These are phyloP conservation scores for Torymus tubicola DNA, from an alignment of 2,888 invertebrate genomes.

Conservation along the genomic window DNA sequence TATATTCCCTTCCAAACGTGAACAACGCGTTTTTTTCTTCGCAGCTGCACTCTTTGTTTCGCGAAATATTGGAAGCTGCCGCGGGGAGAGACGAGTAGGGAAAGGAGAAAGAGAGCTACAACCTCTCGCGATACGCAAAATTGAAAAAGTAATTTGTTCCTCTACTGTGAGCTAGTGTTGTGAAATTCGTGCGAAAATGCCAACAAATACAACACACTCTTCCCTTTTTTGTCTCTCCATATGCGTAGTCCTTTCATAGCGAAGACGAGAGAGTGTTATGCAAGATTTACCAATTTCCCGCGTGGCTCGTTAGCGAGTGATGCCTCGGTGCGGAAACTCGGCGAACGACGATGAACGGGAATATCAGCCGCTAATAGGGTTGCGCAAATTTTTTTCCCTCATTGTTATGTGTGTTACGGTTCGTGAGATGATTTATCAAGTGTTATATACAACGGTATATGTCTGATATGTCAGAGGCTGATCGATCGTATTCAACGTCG, in stretches of 20 bases:
- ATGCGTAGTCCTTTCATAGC: too few species aligned
- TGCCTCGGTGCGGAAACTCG: not conserved
- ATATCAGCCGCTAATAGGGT: not conserved
- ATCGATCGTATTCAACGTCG: too few species aligned
- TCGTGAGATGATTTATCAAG: too few species aligned
- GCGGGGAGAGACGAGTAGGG: not conserved
- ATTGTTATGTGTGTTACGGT: too few species aligned
- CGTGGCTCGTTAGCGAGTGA: too few species aligned
- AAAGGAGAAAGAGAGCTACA: not conserved
- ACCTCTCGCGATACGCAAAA: slow-evolving; percentile 32
- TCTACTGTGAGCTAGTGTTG: slow-evolving; percentile 31
- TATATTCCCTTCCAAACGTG: too few species aligned
- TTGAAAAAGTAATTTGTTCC: slow-evolving; percentile 56
- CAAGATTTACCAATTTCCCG: not conserved
- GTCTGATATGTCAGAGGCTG: too few species aligned
- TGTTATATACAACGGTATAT: too few species aligned
- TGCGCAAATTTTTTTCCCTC: not conserved
- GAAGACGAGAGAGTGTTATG: not conserved
- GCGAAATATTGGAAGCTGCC: slow-evolving; percentile 38
- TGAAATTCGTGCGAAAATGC: slow-evolving; percentile 26
- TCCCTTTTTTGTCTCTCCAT: not conserved
- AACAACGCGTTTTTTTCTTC: too few species aligned
- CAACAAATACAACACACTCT: slow-evolving; percentile 19
- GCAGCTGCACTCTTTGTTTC: slow-evolving; percentile 34
- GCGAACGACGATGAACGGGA: not conserved